Evolutionary conservation across 1,140 invertebrate species (phyloP), one percentile per base, ranked within the genome.

Genomic region (Varroa destructor): DNA sequence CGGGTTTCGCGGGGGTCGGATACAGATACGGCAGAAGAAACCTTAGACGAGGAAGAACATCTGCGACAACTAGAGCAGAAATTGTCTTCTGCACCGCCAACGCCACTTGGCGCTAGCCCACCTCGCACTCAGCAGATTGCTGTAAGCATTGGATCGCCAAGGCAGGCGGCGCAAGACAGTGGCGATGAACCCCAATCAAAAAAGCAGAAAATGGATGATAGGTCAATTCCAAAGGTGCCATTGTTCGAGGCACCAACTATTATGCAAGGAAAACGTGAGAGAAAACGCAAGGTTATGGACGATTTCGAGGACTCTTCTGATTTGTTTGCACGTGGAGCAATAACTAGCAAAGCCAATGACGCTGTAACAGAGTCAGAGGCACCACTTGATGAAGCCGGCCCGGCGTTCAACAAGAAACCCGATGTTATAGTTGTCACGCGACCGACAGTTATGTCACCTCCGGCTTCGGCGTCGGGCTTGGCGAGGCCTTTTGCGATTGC

Each of bases 1-100:
- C 10, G 61, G 46, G 46, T 43, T 25, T 67, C 61, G 2, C 61
- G 46, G 5, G 61, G 40, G 2, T 67, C 61, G 12, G 61, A 67
- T 37, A 67, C 61, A 2, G 61, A 67, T 46, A 67, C 61, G 40
- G 61, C 61, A 10, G 61, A 67, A 8, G 61, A 67, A 67, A 67
- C 61, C 37, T 46, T 67, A 40, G 61, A 67, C 36, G 40, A 67
- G 8, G 61, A 67, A 40, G 61, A 67, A 40, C 46, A 43, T 37
- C 37, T 67, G 61, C 61, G 61, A 14, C 61, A 67, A 40, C 40
- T 43, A 67, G 61, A 67, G 61, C 40, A 67, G 40, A 67, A 67
- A 14, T 12, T 37, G 12, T 12, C 36, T 12, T n/a, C 61, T 5
- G 61, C 61, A 8, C 40, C 61, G 61, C 40, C 61, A 40, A 67